phyloP scores from a whole-genome alignment of 2,888 invertebrate species.

The Leucania comma region DNA sequence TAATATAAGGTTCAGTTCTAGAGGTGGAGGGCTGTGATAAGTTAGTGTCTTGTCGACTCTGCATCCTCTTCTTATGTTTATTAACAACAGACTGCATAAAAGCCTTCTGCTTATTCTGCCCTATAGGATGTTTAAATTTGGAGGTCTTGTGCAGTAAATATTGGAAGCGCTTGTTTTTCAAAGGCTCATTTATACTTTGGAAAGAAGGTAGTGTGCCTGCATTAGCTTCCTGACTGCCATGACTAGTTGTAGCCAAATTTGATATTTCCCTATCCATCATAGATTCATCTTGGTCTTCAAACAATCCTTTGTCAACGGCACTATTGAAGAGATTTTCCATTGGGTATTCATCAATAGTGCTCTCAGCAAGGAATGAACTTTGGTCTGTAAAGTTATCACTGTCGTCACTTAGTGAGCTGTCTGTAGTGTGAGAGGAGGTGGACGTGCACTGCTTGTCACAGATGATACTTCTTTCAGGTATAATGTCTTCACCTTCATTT shows the following conservation, averaged over 20 bases:
- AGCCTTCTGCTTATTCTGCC: slow-evolving; percentile 88
- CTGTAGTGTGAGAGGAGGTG: slow-evolving; percentile 80
- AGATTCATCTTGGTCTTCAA: slow-evolving; percentile 86
- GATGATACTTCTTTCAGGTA: slow-evolving; percentile 79
- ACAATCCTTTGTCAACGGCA: slow-evolving; percentile 87
- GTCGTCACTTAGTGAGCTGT: slow-evolving; percentile 87
- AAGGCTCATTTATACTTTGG: slow-evolving; percentile 87
- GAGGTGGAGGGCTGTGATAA: slow-evolving; percentile 85
- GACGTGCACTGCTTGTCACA: slow-evolving; percentile 79
- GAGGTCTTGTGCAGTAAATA: slow-evolving; percentile 89
- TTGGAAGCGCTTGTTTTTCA: slow-evolving; percentile 88
- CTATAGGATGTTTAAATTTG: slow-evolving; percentile 88
- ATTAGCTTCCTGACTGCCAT: slow-evolving; percentile 83
- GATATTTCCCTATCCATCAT: slow-evolving; percentile 89
- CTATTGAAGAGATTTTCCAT: slow-evolving; percentile 89
- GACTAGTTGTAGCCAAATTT: slow-evolving; percentile 87
- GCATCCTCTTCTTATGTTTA: slow-evolving; percentile 88
- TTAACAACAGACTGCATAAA: slow-evolving; percentile 89
- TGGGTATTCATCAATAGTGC: slow-evolving; percentile 88
- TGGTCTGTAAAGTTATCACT: slow-evolving; percentile 87
- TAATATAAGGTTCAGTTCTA: slow-evolving; percentile 82
- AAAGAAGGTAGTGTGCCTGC: slow-evolving; percentile 84
- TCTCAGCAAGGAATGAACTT: slow-evolving; percentile 87
- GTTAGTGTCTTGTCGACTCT: slow-evolving; percentile 79
- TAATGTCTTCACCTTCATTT: slow-evolving; percentile 72